Percentiles rank a stretch among this genome's conserved stretches.
Evolutionary conservation across 2,888 invertebrate genomes (phyloP).

Genomic region (Ganaspis brasiliensis): DNA sequence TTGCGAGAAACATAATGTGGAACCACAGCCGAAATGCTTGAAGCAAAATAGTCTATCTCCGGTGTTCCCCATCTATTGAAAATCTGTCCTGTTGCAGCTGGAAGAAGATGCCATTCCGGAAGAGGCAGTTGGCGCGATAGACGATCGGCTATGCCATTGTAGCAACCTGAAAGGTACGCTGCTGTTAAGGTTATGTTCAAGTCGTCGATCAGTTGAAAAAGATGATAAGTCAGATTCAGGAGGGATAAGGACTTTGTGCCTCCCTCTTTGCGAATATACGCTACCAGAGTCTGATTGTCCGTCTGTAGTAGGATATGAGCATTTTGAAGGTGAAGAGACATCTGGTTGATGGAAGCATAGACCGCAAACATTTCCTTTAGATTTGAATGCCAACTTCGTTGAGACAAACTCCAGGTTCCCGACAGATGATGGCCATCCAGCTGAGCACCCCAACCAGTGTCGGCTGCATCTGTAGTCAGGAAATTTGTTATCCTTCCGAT

Average conservation of each 20-base stretch:
- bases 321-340: neutral
- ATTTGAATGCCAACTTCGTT: conserved; percentile 54
- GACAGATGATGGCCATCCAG: conserved; percentile 44
- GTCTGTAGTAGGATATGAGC: neutral
- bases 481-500: conserved; percentile 40
- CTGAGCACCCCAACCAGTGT: conserved; percentile 51
- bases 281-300: neutral
- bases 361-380: conserved; percentile 55
- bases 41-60: conserved; percentile 59
- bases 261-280: conserved; percentile 49
- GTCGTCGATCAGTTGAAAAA: conserved; percentile 48
- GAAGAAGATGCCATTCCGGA: conserved; percentile 56
- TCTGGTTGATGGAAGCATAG: conserved; percentile 45
- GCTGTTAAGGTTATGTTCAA: conserved; percentile 60
- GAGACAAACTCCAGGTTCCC: neutral
- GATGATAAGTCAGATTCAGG: conserved; percentile 48
- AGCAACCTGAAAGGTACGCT: conserved; percentile 64
- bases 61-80: conserved; percentile 57
- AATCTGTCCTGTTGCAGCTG: conserved; percentile 50
- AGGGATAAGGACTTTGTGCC: conserved; percentile 52
- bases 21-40: conserved; percentile 39
- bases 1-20: neutral
- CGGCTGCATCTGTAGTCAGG: conserved; percentile 51
- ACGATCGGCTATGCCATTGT: no score
- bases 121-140: no score